These are phyloP conservation scores for Microplitis deprimator DNA, from an alignment of 2,888 invertebrate genomes.

Conservation along the genomic window DNA sequence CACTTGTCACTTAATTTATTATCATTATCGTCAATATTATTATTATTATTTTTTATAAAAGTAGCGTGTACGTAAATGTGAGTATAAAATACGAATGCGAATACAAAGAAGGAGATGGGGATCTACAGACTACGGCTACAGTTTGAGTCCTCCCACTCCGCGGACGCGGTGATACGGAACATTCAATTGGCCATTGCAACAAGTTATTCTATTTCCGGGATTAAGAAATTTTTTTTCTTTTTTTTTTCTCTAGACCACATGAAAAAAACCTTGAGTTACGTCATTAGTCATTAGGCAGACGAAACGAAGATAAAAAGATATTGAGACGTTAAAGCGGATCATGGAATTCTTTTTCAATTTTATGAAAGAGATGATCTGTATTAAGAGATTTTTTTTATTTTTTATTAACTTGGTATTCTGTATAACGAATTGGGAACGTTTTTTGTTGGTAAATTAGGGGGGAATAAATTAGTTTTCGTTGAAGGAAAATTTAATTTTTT, in stretches of 20 bases:
- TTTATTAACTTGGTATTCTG: not conserved
- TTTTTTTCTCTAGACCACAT: not conserved
- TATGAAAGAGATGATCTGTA: not conserved
- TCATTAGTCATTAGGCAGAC: not conserved
- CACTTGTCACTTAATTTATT: not conserved
- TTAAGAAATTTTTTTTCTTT: not conserved
- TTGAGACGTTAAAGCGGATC: not conserved
- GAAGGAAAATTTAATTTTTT: no score
- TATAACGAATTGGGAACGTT: not conserved
- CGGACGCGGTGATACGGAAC: not conserved
- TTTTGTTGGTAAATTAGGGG: no score
- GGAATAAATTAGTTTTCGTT: no score
- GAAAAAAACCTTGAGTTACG: not conserved
- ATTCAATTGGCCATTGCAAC: not conserved
- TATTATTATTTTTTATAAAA: not conserved
- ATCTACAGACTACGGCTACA: not conserved
- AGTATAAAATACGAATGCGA: not conserved
- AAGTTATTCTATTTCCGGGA: not conserved
- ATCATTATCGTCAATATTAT: not conserved
- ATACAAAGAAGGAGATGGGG: not conserved
- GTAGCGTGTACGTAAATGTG: not conserved
- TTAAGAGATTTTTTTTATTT: not conserved
- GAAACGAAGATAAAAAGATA: not conserved
- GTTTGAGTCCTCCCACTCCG: not conserved
- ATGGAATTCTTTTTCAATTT: not conserved